Conservation (phyloP, 2,113 vertebrate species). For the Propithecus coquereli region DNA sequence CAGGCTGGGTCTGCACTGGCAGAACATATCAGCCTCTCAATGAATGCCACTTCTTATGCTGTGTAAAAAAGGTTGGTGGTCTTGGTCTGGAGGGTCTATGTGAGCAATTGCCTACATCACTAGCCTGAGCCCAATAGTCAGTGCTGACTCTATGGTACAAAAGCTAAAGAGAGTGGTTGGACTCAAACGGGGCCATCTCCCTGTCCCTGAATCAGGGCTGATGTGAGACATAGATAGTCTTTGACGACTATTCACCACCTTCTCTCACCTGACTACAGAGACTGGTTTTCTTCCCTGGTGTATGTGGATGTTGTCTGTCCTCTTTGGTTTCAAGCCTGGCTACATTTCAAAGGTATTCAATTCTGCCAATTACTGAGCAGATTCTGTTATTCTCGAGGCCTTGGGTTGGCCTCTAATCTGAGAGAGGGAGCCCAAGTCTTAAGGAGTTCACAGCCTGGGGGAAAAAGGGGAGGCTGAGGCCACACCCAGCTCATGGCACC, state of each 20-base stretch:
- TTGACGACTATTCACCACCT: neutral
- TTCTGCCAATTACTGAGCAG: neutral
- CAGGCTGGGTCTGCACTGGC: neutral
- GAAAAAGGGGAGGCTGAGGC: neutral
- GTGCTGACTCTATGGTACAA: neutral
- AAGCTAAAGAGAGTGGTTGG: neutral
- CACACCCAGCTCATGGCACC: neutral
- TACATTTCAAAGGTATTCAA: neutral
- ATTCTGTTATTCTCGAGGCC: neutral
- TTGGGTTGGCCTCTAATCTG: neutral
- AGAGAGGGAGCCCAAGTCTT: neutral
- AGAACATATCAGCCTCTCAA: conserved; percentile 13
- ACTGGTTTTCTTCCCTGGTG: neutral
- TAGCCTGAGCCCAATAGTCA: neutral
- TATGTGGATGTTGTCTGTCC: neutral
- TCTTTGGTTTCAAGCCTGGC: neutral
- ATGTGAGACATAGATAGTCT: neutral
- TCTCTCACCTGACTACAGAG: neutral
- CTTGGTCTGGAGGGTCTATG: neutral
- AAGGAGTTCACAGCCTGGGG: neutral
- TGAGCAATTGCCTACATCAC: neutral
- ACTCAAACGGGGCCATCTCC: neutral
- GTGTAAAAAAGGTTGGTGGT: neutral
- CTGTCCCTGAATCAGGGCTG: neutral
- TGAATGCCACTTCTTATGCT: conserved; percentile 1